A percentile compares a stretch with the other conserved stretches of the same genome.
Conservation (phyloP, 1,140 invertebrate species). For the Conus ventricosus region DNA sequence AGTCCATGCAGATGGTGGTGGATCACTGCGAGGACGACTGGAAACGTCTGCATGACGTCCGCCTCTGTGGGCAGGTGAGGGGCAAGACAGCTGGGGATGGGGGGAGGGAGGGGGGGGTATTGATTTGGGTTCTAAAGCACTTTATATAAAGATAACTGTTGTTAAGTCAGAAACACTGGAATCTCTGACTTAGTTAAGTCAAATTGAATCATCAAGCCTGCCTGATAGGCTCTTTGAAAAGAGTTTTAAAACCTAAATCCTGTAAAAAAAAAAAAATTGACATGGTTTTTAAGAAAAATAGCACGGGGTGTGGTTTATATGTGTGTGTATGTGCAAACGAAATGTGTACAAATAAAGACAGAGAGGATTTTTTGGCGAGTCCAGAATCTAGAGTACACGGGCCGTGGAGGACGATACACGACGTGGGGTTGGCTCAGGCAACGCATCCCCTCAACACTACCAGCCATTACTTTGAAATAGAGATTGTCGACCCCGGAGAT, state of each 20-base stretch:
- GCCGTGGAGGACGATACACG: constrained; percentile 78
- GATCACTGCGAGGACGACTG: constrained; percentile 79
- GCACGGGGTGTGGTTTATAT: too few species aligned
- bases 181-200: too few species aligned
- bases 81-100: background rate
- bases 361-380: background rate
- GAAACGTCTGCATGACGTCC: constrained; percentile 77
- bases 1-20: constrained; percentile 77
- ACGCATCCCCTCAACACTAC: constrained; percentile 77
- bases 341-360: too few species aligned
- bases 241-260: too few species aligned
- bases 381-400: constrained; percentile 78
- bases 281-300: too few species aligned
- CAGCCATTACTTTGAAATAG: constrained; percentile 80
- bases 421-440: constrained; percentile 80
- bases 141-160: too few species aligned
- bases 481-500: constrained; percentile 79
- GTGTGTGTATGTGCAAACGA: too few species aligned
- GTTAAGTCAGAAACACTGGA: too few species aligned
- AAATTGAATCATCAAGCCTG: too few species aligned
- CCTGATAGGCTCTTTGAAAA: too few species aligned
- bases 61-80: constrained; percentile 77
- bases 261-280: too few species aligned
- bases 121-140: background rate
- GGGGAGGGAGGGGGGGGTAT: too few species aligned